Evolutionary conservation across 2,888 invertebrate species (phyloP), one percentile per base, ranked within the genome.

Genomic region (Conomelus anceps): DNA sequence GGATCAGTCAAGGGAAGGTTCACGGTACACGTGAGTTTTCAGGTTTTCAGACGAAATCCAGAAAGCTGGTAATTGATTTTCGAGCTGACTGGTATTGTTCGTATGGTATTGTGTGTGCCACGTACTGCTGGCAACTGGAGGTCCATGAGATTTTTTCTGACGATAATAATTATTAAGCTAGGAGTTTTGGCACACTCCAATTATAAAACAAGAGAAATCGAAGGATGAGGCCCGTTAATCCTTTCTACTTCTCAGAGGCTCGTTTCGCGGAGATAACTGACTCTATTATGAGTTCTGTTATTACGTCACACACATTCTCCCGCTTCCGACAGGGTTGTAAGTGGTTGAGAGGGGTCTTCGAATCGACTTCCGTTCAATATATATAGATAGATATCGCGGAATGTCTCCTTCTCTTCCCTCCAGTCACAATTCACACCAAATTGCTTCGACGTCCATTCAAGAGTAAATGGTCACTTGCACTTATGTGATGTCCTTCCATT

Each of bases 401-500:
- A 34, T n/a, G 63, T 63, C 63, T 63, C 63, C 63, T 7, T 11
- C 26, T 26, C 26, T 11, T 7, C 63, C 63, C 63, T n/a, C 63
- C 63, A 20, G n/a, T 63, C 86, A 86, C 86, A 86, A 86, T 86
- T 86, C 86, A 86, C 86, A 86, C 26, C 29, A 86, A 86, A 86
- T 86, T 86, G 86, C 86, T 86, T 86, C 86, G 26, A 29, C 24
- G 86, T 63, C 86, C 86, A 86, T 86, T 86, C 86, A 86, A 63
- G 86, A 86, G 86, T 29, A 86, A 86, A 86, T 86, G 86, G 86
- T 86, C 86, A 86, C 86, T 86, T 86, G 24, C 86, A 86, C 86
- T 86, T 86, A 86, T 86, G 86, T 86, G 86, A 86, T 86, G 86
- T 24, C 24, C 63, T 63, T 24, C 86, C 86, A 86, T 86, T 86